Evolutionary conservation across 2,113 vertebrate genomes (phyloP).

Genomic region (Trochalopteron elliotii): DNA sequence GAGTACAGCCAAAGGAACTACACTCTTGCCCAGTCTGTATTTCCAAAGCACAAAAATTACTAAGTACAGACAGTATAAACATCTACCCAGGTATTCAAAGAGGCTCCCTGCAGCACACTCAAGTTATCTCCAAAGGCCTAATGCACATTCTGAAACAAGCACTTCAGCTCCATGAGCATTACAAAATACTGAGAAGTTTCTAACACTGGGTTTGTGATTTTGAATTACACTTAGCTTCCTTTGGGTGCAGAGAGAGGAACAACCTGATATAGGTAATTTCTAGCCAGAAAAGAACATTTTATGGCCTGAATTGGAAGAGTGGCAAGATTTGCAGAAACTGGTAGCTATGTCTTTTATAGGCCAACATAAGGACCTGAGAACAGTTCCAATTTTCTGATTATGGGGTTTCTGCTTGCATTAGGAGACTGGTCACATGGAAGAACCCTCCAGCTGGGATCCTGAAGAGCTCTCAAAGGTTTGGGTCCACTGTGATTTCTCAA

Average conservation of each 20-base stretch:
- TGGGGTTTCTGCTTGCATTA: neutral
- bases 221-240: neutral
- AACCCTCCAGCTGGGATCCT: neutral
- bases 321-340: neutral
- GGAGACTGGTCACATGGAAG: neutral
- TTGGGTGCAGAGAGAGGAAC: neutral
- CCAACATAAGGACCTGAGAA: neutral
- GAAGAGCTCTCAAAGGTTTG: neutral
- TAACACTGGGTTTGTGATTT: neutral
- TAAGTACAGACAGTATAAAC: neutral
- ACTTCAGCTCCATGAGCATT: neutral
- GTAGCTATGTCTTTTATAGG: neutral
- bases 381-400: neutral
- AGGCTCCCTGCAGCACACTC: neutral
- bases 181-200: neutral
- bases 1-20: neutral
- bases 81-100: neutral
- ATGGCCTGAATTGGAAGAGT: neutral
- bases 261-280: neutral
- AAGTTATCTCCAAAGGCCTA: neutral
- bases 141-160: neutral
- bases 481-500: neutral
- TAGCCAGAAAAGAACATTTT: neutral
- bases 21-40: accelerated
- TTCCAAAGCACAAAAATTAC: neutral